These are phyloP conservation scores for Sialis lutaria DNA, from an alignment of 2,888 invertebrate species.

Conservation along the genomic window DNA sequence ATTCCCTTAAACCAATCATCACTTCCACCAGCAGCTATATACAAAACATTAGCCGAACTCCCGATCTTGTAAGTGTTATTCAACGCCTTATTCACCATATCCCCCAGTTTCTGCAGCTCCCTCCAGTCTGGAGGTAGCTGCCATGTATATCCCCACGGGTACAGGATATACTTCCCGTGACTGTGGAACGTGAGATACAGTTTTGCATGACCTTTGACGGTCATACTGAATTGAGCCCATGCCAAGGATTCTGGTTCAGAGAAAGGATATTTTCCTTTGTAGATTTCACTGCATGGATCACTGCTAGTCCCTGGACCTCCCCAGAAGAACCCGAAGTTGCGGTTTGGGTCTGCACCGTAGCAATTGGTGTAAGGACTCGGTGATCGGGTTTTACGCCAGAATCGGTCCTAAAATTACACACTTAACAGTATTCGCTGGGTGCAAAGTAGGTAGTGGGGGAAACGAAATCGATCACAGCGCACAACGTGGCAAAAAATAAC, in stretches of 20 bases:
- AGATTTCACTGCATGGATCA: slow-evolving; percentile 25
- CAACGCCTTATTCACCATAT: slow-evolving; percentile 9
- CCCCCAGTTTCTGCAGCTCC: slow-evolving; percentile 11
- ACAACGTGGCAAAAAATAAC: too few relatives aligned
- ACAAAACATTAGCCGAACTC: slow-evolving; percentile 27
- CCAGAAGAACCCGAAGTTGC: slow-evolving; percentile 33
- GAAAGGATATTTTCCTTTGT: slow-evolving; percentile 25
- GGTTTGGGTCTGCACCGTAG: slow-evolving; percentile 29
- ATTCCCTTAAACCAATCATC: slow-evolving; percentile 44
- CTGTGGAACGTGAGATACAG: slow-evolving; percentile 58
- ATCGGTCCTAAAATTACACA: slow-evolving; percentile 17
- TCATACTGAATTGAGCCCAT: slow-evolving; percentile 36
- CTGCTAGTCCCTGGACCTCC: slow-evolving; percentile 24
- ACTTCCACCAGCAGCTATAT: slow-evolving; percentile 38
- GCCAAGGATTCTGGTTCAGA: slow-evolving; percentile 37
- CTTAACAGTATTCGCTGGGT: background rate
- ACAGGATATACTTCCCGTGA: slow-evolving; percentile 47
- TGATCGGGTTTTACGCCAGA: slow-evolving; percentile 26
- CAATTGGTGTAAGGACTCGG: slow-evolving; percentile 15
- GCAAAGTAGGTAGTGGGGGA: too few relatives aligned
- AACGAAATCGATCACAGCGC: too few relatives aligned
- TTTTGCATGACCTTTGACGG: slow-evolving; percentile 30
- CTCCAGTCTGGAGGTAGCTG: slow-evolving; percentile 16
- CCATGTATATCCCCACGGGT: slow-evolving; percentile 45
- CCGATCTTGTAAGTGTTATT: slow-evolving; percentile 22